Evolutionary conservation across 2,113 vertebrate genomes (phyloP), one percentile per base, ranked within the genome.

Genomic region (Halichoeres trimaculatus): DNA sequence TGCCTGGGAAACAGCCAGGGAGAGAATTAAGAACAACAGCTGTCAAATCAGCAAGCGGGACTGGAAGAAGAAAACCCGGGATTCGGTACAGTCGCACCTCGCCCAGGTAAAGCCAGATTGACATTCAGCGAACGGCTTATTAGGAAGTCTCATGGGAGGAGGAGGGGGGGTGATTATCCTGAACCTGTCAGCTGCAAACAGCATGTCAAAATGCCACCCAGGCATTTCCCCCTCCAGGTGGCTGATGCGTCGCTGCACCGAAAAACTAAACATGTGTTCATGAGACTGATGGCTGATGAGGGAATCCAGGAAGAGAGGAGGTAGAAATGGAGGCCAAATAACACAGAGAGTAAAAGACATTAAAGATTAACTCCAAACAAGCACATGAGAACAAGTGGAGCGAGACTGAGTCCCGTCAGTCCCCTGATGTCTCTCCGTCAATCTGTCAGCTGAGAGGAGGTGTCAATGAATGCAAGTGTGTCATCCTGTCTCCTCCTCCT

Each of bases 131-230:
- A 87, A 66, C 47, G 11, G 78, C 84, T 88, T 83, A 85, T 90
- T 86, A 80, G 86, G 45, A 75, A 74, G 76, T 87, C 84, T 89
- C 80, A 76, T 51, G 47, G 77, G 81, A 82, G 59, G 74, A n/a
- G n/a, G n/a, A n/a, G 9, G 51, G 62, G 72, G 74, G 80, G 88
- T 80, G 82, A 90, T 92, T 87, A 90, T 85, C 76, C 68, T 53
- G 78, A 89, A 81, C 3, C 85, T 86, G 85, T 90, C 89, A 85
- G 83, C 84, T 71, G 85, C 80, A 73, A 74, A 83, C 81, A 71
- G 82, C 73, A 48, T 77, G 87, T 85, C 80, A 85, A 40, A 83
- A 82, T 76, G 60, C 74, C 85, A 74, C 56, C 77, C 76, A 57
- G 74, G 60, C 61, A 22, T 50, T 20, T 17, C 58, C 56, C 73